phyloP scores from a whole-genome alignment of 2,888 invertebrate species.

The Elmis aenea region DNA sequence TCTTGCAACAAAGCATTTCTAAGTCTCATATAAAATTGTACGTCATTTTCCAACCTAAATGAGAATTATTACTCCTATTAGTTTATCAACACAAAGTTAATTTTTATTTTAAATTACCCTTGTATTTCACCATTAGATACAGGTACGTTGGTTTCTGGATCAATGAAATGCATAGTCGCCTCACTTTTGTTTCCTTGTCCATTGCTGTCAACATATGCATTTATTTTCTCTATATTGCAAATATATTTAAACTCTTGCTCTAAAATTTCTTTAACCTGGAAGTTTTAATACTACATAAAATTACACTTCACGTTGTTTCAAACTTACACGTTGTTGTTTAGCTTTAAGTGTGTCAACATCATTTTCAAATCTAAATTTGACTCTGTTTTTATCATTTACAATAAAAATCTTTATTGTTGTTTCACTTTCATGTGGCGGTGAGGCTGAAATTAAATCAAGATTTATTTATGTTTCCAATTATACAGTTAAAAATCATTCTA shows the following conservation, averaged over 20 bases:
- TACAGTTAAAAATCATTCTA: no score
- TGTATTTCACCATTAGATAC: slow-evolving; percentile 51
- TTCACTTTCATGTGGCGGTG: no score
- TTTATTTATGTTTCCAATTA: no score
- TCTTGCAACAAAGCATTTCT: slow-evolving; percentile 22
- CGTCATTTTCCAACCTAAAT: slow-evolving; percentile 31
- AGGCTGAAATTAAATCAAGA: no score
- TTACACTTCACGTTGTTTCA: background rate
- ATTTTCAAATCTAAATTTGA: slow-evolving; percentile 55
- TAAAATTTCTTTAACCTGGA: slow-evolving; percentile 54
- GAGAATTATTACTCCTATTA: slow-evolving; percentile 13
- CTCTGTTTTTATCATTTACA: slow-evolving; percentile 53
- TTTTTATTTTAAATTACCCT: slow-evolving; percentile 42
- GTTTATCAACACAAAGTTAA: slow-evolving; percentile 3
- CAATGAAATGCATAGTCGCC: slow-evolving; percentile 57
- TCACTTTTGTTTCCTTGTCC: slow-evolving; percentile 47
- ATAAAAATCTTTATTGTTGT: slow-evolving; percentile 55
- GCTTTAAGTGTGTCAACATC: slow-evolving; percentile 44
- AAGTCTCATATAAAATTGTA: slow-evolving; percentile 26
- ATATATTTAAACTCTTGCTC: slow-evolving; percentile 49
- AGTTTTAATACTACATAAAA: slow-evolving; percentile 10
- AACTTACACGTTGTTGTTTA: slow-evolving; percentile 50
- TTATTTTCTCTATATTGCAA: slow-evolving; percentile 57
- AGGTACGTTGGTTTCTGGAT: slow-evolving; percentile 45
- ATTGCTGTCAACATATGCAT: slow-evolving; percentile 40